Percentiles rank a stretch among this genome's conserved stretches.
These are phyloP conservation scores for Sphyrna mokarran DNA, from an alignment of 2,113 vertebrate species.

Conservation along the genomic window DNA sequence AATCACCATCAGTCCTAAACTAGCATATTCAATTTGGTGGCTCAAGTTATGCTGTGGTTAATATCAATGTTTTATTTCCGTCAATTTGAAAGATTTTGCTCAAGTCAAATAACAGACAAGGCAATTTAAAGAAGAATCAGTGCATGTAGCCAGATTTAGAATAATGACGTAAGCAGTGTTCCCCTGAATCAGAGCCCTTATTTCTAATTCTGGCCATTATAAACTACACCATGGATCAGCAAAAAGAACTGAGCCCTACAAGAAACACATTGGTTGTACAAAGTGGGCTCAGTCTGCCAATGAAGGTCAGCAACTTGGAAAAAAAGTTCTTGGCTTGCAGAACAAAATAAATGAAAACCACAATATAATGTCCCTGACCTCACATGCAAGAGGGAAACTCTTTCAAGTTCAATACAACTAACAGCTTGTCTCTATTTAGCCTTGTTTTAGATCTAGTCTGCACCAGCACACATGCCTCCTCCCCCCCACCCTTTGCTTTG, in stretches of 20 bases:
- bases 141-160: neutral
- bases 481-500: conserved; percentile 45
- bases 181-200: neutral
- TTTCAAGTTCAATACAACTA: conserved; percentile 52
- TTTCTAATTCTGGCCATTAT: neutral
- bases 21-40: neutral
- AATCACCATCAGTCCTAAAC: neutral
- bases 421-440: conserved; percentile 58
- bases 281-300: conserved; percentile 41
- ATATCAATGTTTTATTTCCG: neutral
- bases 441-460: conserved; percentile 49
- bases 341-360: conserved; percentile 46
- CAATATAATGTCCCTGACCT: conserved; percentile 41
- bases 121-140: neutral
- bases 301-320: conserved; percentile 43
- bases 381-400: conserved; percentile 52
- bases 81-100: neutral
- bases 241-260: neutral
- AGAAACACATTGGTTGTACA: conserved; percentile 32
- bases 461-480: conserved; percentile 27
- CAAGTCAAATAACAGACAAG: neutral
- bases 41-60: neutral
- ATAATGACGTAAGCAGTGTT: neutral
- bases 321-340: conserved; percentile 47
- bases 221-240: neutral